Evolutionary conservation across 1,140 invertebrate species (phyloP).

Genomic region (Calliphora vicina): DNA sequence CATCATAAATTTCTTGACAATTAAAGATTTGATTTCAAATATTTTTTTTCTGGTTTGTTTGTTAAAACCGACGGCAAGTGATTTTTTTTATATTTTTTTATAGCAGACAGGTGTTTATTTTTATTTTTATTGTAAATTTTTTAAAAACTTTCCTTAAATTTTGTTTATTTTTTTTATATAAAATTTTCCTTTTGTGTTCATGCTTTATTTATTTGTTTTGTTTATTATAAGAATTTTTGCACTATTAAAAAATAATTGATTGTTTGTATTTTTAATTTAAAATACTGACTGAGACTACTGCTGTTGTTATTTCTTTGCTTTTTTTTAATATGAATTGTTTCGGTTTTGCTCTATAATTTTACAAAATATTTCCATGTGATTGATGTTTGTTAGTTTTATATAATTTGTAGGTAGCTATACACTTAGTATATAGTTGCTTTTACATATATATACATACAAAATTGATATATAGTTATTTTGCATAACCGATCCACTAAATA

Average conservation of each 20-base stretch:
- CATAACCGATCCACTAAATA: not conserved
- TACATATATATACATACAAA: not conserved
- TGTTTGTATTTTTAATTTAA: not conserved
- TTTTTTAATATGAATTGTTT: not conserved
- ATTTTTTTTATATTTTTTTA: not conserved
- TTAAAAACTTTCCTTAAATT: not conserved
- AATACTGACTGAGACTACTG: not conserved
- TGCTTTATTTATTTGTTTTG: not conserved
- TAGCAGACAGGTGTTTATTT: not conserved
- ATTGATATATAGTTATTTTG: not conserved
- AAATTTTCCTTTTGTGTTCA: too few relatives aligned
- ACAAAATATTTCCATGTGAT: not conserved
- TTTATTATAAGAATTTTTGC: not conserved
- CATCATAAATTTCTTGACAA: not conserved
- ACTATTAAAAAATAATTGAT: not conserved
- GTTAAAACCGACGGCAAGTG: not conserved
- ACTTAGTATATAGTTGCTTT: too few relatives aligned
- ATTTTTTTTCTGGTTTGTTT: not conserved
- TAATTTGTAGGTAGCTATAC: too few relatives aligned
- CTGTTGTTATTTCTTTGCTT: not conserved
- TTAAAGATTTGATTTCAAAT: not conserved
- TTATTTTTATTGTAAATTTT: not conserved
- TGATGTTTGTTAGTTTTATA: too few relatives aligned
- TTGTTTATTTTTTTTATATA: not conserved
- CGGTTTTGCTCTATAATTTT: not conserved